Evolutionary conservation across 2,113 vertebrate genomes (phyloP), one percentile per base, ranked within the genome.

Genomic region (Myxocyprinus asiaticus): DNA sequence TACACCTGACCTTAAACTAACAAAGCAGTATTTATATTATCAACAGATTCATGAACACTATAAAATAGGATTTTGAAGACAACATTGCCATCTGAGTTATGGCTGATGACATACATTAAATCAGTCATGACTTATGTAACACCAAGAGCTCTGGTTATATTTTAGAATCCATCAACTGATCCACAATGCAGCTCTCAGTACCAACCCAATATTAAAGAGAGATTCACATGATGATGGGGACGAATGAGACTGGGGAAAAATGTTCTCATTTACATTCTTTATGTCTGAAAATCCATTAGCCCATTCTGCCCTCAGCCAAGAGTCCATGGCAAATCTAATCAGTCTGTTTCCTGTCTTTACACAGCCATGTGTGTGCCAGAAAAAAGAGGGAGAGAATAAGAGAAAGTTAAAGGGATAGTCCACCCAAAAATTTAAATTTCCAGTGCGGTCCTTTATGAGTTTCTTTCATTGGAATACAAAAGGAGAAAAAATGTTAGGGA

Each of bases 211-310:
- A 65, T 48, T 8, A 42, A 63, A 15, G 45, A 51, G 10, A 58
- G 78, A 64, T 59, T 61, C 50, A 14, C 63, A 51, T 58, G 15
- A 68, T 77, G 47, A 78, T 61, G 53, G 53, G 63, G 62, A 50
- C 8, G 45, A 55, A 62, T 48, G 59, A 63, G 50, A 67, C 12
- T 70, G 33, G 62, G 83, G 33, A 53, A 74, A 82, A 43, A 76
- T 53, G 50, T 58, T 78, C 63, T 78, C 70, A 81, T 73, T 80
- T 68, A 63, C 78, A 81, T 80, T 75, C 62, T 82, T 78, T 58
- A 81, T 82, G 56, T 81, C 72, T 80, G 68, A 45, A 81, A 82
- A 82, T 78, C 78, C 67, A 83, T 85, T 85, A 85, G 81, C 82
- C 76, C 72, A 64, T 59, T 77, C 79, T 77, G 61, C 75, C 78